Base-by-base conservation (phyloP, 2,888 invertebrate species). In the Neocrepidodera transversa region DNA sequence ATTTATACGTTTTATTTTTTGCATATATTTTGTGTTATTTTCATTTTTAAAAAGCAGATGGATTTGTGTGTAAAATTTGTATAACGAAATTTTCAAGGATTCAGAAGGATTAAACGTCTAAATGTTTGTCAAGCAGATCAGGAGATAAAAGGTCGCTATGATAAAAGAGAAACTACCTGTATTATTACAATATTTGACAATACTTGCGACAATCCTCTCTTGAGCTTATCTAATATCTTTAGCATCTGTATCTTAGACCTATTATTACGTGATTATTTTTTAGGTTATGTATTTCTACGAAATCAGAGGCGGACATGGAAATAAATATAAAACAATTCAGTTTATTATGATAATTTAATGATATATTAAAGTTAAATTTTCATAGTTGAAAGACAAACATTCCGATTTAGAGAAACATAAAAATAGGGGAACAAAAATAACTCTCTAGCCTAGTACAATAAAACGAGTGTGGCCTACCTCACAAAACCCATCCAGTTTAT, bases 401-500 rank as follows among this genome's bases (percentile, higher is more conserved):
- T n/a, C n/a, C n/a, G n/a, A n/a, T n/a, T n/a, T n/a, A n/a, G n/a
- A n/a, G n/a, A 68, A 62, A 57, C 63, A 73, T 64, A 69, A 66
- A 68, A 70, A 68, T 67, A 58, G 55, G 36, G 40, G 63, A 62
- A 67, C 69, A 70, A 66, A 70, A 70, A 70, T 70, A 70, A 66
- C 60, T 66, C 71, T 71, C 4, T 35, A 67, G 68, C 71, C 68
- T 54, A 49, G 43, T 54, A 40, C 72, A 74, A 74, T 69, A 66
- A 71, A 68, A 68, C 69, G 64, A 64, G 66, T 64, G 67, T 68
- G 71, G 70, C 69, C 70, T 68, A 70, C 68, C 68, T 60, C 71
- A 70, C 66, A 66, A 64, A 64, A n/a, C n/a, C 68, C 62, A 64
- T 65, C 68, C 62, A 73, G 74, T 73, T 74, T 74, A 72, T 73